Evolutionary conservation across 1,140 invertebrate species (phyloP), one percentile per base, ranked within the genome.

Genomic region (Zelostemma sp.): DNA sequence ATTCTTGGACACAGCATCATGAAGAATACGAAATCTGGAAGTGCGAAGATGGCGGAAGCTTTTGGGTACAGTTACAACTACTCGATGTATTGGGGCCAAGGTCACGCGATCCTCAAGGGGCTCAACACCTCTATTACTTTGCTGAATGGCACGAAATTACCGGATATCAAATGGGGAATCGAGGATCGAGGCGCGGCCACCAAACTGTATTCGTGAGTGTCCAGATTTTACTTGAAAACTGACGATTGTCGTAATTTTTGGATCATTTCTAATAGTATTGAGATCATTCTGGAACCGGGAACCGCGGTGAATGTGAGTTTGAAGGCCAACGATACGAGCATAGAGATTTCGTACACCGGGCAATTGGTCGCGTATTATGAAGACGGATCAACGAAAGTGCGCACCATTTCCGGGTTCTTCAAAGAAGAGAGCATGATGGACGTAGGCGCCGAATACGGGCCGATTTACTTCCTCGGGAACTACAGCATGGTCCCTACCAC

Each of bases 221-320:
- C 1, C 5, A 15, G 5, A 15, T 43, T 35, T n/a, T 6, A 25
- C 21, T 25, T 25, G 8, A n/a, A n/a, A n/a, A n/a, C n/a, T n/a
- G 25, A 8, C 25, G 3, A 28, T 28, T 28, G 8, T 4, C 3
- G 25, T 28, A 28, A 8, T 28, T 28, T 28, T 28, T 28, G 25
- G 25, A 35, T 58, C 17, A 9, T 19, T 49, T 31, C 12, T 40
- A 48, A 53, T 61, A 88, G 86, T 59, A 85, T 92, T n/a, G 86
- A 90, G 68, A 84, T 88, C 63, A 82, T 83, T 54, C 76, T 93
- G 40, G 88, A 90, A 78, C 89, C 92, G 2, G 92, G 92, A 28
- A 94, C 93, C 0, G 93, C 89, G 6, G 89, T 93, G 18, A 94
- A 94, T 78, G 91, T 94, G 0, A 93, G 91, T 0, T 83, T 95